Base-by-base conservation (phyloP, 2,113 vertebrate species). In the Charadrius vociferus region DNA sequence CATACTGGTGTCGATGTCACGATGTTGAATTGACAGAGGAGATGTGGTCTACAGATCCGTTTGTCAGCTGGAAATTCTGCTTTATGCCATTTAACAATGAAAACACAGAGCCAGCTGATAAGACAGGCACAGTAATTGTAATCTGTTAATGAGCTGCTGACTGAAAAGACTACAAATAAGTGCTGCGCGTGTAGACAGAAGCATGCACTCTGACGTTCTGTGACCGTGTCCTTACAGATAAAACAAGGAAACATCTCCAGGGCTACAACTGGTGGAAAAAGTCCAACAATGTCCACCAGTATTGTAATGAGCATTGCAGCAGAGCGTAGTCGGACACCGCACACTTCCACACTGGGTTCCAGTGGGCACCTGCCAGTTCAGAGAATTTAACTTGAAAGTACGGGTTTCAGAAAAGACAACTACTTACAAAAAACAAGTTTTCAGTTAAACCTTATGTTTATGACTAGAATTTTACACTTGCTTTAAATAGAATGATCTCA, bases 1-100 rank as follows among this genome's bases (percentile, higher is more conserved):
- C 96, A 24, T 98, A 98, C 20, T 99, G 98, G 98, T 96, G 97
- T 56, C 97, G 96, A 22, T 87, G 96, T 92, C 98, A 94, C 2
- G 62, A 93, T 2, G 91, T 97, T 43, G 61, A 95, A 71, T 13
- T 97, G 87, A 93, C 94, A 53, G 96, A 97, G 62, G 94, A 77
- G 17, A 65, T 26, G 17, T 98, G 97, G 89, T 92, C 96, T 74
- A 91, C 91, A 13, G 99, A 99, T 95, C 98, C 98, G 15, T 99
- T 99, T 88, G 98, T 99, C 89, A 97, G 98, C 92, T 99, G 99
- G 99, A 98, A 98, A 97, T 99, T 98, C 96, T 98, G 98, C 95
- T 98, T 98, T 84, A 63, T 97, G 72, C 97, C 98, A 1, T 93
- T 97, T 82, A 87, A 86, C 88, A 87, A 95, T 91, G 90, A 90